Base-by-base conservation (phyloP, 2,888 invertebrate genomes). In the Tenthredo livida region DNA sequence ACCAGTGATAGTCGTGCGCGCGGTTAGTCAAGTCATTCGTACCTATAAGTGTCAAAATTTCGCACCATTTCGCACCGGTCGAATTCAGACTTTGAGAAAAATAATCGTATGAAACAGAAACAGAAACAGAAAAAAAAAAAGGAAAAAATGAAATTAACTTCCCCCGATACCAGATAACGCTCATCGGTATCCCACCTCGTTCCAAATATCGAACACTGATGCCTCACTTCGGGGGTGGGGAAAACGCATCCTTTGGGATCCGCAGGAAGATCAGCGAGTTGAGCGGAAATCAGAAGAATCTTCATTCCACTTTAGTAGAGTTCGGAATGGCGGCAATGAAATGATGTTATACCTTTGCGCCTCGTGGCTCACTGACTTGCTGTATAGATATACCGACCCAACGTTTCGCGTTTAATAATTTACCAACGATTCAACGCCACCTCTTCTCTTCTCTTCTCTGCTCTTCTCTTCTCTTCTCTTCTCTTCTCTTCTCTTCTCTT, bases 211-310 rank as follows among this genome's bases (percentile, higher is more conserved):
- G 67, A 67, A 67, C 61, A 61, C 61, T 10, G 21, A 61, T 25
- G 54, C 54, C 54, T n/a, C 0, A 6, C 54, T 47, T 33, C 29
- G n/a, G n/a, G 54, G 54, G 7, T 54, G 54, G 25, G 9, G 1
- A 61, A 21, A 61, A 61, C 61, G 61, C 61, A 67, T 67, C 67
- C 67, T 29, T 15, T 33, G 67, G 67, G 67, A 67, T 67, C 29
- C 15, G n/a, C n/a, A 3, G 15, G 33, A 3, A 67, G 67, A 33
- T 33, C 25, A 67, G 15, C 67, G 67, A 67, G 67, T 33, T 67
- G 33, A 67, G 7, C 67, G 33, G 67, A 77, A 77, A 77, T 77
- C 50, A 50, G 50, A 77, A 77, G 77, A 54, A 54, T 77, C 77
- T 29, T 54, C 50, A 77, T 77, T 54, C 25, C 77, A 40, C 29